Evolutionary conservation across 2,113 vertebrate species (phyloP).

Genomic region (Entomyzon cyanotis): DNA sequence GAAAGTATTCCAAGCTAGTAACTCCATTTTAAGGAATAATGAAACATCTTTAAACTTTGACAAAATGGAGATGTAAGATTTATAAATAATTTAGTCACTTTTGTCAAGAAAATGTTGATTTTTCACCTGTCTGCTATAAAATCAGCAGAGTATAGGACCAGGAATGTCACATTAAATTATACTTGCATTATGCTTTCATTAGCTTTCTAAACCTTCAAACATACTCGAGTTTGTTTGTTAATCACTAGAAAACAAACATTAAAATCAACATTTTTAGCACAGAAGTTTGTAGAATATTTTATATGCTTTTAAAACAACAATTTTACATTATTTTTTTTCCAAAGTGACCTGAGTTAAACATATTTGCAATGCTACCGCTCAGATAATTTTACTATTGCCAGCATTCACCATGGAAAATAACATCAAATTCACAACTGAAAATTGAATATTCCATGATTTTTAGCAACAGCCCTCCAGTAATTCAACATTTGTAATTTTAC

Average conservation of each 20-base stretch:
- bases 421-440: neutral
- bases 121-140: neutral
- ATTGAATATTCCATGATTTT: neutral
- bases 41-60: neutral
- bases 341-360: neutral
- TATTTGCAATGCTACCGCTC: neutral
- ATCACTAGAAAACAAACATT: neutral
- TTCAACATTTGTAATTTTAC: neutral
- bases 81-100: neutral
- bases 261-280: neutral
- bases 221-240: neutral
- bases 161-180: neutral
- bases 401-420: neutral
- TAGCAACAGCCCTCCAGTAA: neutral
- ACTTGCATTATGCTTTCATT: neutral
- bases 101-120: neutral
- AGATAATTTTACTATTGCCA: neutral
- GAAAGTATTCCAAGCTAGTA: neutral
- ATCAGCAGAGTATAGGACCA: neutral
- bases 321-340: neutral
- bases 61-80: neutral
- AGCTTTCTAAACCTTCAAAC: neutral
- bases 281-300: neutral
- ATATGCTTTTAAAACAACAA: neutral
- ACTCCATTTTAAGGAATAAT: neutral